phyloP scores from a whole-genome alignment of 1,140 invertebrate species.

The Tribolium castaneum region DNA sequence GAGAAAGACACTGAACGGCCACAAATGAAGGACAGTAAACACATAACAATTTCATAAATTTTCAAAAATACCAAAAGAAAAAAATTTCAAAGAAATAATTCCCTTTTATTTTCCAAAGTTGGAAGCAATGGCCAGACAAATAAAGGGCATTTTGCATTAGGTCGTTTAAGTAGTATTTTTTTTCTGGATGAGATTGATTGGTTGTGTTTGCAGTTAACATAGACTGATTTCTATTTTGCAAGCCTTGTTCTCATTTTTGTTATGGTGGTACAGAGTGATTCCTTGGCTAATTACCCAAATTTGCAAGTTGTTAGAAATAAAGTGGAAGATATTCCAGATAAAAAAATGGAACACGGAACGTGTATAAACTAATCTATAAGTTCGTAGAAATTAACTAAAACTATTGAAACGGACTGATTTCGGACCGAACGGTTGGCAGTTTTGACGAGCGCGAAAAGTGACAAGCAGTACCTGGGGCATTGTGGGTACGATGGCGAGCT shows the following conservation, averaged over 20 bases:
- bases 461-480: too few species aligned
- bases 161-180: slow-evolving; percentile 61
- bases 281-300: slow-evolving; percentile 70
- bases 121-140: slow-evolving; percentile 68
- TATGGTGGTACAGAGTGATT: slow-evolving; percentile 62
- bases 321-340: slow-evolving; percentile 68
- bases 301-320: slow-evolving; percentile 67
- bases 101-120: slow-evolving; percentile 70
- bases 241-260: slow-evolving; percentile 41
- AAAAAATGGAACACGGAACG: slow-evolving; percentile 74
- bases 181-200: slow-evolving; percentile 6
- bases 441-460: too few species aligned
- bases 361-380: slow-evolving; percentile 59
- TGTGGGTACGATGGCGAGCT: too few species aligned
- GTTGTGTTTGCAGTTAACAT: slow-evolving; percentile 67
- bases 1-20: not conserved
- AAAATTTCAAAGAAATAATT: not conserved
- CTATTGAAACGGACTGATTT: too few species aligned
- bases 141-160: slow-evolving; percentile 67
- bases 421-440: too few species aligned
- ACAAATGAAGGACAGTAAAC: not conserved
- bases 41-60: not conserved
- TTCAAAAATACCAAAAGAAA: not conserved
- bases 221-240: slow-evolving; percentile 74
- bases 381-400: too few species aligned